Conservation (phyloP, 2,888 invertebrate species). For the Calliscelio sp. region DNA sequence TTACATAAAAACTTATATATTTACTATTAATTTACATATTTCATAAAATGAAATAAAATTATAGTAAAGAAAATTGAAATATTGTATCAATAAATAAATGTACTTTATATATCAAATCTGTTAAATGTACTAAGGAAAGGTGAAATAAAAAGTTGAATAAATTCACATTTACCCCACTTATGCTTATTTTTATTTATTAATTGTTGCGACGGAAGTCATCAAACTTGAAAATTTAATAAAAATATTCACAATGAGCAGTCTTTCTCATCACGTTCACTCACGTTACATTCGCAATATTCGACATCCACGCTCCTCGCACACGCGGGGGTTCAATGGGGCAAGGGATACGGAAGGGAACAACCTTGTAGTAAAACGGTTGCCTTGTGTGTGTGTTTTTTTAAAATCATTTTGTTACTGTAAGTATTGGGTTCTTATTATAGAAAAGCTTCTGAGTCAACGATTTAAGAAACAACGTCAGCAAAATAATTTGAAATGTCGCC, state of each 20-base stretch:
- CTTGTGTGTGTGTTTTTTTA: conserved; percentile 25
- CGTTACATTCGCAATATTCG: conserved; percentile 75
- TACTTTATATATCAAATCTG: too few relatives aligned
- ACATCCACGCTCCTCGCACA: conserved; percentile 70
- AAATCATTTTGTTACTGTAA: conserved; percentile 15
- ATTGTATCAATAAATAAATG: too few relatives aligned
- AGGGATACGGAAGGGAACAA: conserved; percentile 61
- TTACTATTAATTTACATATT: too few relatives aligned
- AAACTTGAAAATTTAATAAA: conserved; percentile 86
- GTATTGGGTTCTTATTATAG: background rate
- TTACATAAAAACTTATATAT: too few relatives aligned
- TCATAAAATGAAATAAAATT: too few relatives aligned
- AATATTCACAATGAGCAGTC: conserved; percentile 86
- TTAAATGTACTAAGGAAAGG: too few relatives aligned
- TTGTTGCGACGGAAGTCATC: conserved; percentile 86
- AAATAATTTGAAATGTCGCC: too few relatives aligned
- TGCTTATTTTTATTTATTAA: conserved; percentile 86
- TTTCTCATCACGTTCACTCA: conserved; percentile 80
- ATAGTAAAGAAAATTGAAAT: too few relatives aligned
- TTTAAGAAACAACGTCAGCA: too few relatives aligned
- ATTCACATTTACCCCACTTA: conserved; percentile 77
- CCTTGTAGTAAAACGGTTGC: conserved; percentile 51
- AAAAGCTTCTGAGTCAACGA: too few relatives aligned
- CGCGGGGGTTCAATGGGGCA: conserved; percentile 48
- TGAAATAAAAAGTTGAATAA: conserved; percentile 28